These are phyloP conservation scores for Ondatra zibethicus DNA, from an alignment of 2,113 vertebrate genomes.

Conservation along the genomic window DNA sequence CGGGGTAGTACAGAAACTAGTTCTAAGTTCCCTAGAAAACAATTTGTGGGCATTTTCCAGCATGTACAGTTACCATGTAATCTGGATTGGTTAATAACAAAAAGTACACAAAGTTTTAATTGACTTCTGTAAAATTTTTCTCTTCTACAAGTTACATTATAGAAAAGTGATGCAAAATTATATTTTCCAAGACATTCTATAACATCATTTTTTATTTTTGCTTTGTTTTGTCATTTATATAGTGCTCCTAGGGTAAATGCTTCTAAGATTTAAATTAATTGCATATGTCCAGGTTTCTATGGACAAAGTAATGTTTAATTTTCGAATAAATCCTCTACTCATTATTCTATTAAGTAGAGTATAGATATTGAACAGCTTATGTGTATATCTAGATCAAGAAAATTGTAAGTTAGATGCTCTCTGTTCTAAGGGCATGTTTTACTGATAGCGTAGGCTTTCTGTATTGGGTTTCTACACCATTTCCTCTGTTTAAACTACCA, in stretches of 20 bases:
- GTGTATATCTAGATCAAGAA: not conserved
- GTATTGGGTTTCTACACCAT: not conserved
- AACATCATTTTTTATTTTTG: not conserved
- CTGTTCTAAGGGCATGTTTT: not conserved
- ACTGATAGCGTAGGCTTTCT: not conserved
- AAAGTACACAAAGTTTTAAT: not conserved
- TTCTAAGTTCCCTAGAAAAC: not conserved
- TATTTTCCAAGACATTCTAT: not conserved
- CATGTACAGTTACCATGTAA: not conserved
- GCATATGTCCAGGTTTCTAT: not conserved
- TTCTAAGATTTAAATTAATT: not conserved
- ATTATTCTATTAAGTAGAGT: not conserved
- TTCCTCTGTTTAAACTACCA: not conserved
- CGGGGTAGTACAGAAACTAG: slow-evolving; percentile 41
- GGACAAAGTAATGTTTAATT: not conserved
- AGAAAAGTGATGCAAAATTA: not conserved
- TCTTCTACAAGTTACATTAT: not conserved
- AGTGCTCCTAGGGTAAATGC: not conserved
- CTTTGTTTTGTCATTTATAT: not conserved
- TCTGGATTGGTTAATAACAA: not conserved
- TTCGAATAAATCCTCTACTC: not conserved
- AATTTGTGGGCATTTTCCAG: not conserved
- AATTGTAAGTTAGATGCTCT: not conserved
- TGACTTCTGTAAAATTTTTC: not conserved
- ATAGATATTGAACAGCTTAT: not conserved